A percentile compares a stretch with the other conserved stretches of the same genome.
phyloP scores from a whole-genome alignment of 1,140 invertebrate genomes.

The Drosophila asahinai region DNA sequence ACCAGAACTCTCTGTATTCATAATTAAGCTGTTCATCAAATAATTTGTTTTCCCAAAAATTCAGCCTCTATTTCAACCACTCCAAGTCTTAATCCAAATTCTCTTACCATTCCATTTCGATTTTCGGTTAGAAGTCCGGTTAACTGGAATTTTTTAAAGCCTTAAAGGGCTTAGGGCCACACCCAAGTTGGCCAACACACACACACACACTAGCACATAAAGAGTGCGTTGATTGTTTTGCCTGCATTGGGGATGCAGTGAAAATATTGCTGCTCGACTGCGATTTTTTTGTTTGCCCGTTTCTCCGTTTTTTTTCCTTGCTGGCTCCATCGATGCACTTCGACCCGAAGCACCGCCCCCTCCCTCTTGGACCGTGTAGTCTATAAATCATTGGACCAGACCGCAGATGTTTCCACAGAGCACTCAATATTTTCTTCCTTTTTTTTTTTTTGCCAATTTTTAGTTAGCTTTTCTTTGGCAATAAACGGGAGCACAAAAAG shows the following conservation, averaged over 20 bases:
- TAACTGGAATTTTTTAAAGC: slow-evolving; percentile 18
- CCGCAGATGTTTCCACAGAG: slow-evolving; percentile 38
- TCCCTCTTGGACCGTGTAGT: slow-evolving; percentile 19
- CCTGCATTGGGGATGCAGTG: slow-evolving; percentile 43
- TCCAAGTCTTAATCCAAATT: background rate
- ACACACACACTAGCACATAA: slow-evolving; percentile 2
- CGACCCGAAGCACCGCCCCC: slow-evolving; percentile 2
- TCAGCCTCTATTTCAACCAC: too few species aligned
- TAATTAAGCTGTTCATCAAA: background rate
- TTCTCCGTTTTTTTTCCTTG: slow-evolving; percentile 12
- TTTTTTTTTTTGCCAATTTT: slow-evolving; percentile 38
- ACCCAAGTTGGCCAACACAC: slow-evolving; percentile 24
- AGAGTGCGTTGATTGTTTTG: slow-evolving; percentile 36
- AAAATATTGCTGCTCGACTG: slow-evolving; percentile 43
- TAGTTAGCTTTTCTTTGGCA: slow-evolving; percentile 15
- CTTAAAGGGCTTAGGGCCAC: slow-evolving; percentile 21
- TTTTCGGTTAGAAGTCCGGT: background rate
- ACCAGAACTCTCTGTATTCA: background rate
- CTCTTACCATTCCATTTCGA: background rate
- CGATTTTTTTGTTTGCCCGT: slow-evolving; percentile 34
- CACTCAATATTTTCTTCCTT: slow-evolving; percentile 25
- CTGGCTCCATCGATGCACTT: background rate
- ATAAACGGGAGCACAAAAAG: slow-evolving; percentile 9
- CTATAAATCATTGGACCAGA: slow-evolving; percentile 40
- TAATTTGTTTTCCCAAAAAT: background rate